These are phyloP conservation scores for Halesus radiatus DNA, from an alignment of 1,140 invertebrate genomes.

Conservation along the genomic window DNA sequence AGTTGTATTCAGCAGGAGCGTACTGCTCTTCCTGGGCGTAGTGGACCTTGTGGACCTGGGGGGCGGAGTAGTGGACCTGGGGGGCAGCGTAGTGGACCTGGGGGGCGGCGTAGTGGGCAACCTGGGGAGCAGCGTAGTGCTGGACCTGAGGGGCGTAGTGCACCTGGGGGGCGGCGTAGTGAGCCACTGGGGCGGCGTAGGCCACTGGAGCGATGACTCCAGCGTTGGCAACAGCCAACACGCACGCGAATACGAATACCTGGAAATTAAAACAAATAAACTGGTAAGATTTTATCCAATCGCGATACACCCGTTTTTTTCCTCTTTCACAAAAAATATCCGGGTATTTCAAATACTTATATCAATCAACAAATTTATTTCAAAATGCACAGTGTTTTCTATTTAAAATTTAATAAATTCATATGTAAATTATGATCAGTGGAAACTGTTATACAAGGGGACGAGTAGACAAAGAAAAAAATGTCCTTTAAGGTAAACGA, in stretches of 20 bases:
- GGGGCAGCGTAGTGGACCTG: conserved; percentile 59
- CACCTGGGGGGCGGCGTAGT: conserved; percentile 59
- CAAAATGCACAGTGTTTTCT: too few species aligned
- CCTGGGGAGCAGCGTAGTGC: conserved; percentile 56
- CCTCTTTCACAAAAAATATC: too few species aligned
- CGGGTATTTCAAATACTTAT: background rate
- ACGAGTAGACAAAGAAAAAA: too few species aligned
- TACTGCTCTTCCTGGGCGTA: conserved; percentile 62
- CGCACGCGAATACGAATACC: conserved; percentile 52
- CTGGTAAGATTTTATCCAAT: background rate
- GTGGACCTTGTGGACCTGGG: conserved; percentile 56
- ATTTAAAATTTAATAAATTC: too few species aligned
- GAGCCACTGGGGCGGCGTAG: conserved; percentile 48
- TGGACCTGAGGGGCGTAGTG: conserved; percentile 58
- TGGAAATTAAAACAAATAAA: conserved; percentile 30
- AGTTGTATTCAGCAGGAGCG: conserved; percentile 67
- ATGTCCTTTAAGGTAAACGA: too few species aligned
- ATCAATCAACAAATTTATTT: background rate
- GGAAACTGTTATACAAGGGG: too few species aligned
- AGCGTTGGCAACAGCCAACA: conserved; percentile 54
- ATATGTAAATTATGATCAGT: too few species aligned
- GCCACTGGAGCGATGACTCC: conserved; percentile 55
- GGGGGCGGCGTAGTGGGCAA: conserved; percentile 59
- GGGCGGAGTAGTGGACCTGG: conserved; percentile 57
- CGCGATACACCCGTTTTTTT: too few species aligned